Evolutionary conservation across 2,888 invertebrate species (phyloP).

Genomic region (Aquatica leii): DNA sequence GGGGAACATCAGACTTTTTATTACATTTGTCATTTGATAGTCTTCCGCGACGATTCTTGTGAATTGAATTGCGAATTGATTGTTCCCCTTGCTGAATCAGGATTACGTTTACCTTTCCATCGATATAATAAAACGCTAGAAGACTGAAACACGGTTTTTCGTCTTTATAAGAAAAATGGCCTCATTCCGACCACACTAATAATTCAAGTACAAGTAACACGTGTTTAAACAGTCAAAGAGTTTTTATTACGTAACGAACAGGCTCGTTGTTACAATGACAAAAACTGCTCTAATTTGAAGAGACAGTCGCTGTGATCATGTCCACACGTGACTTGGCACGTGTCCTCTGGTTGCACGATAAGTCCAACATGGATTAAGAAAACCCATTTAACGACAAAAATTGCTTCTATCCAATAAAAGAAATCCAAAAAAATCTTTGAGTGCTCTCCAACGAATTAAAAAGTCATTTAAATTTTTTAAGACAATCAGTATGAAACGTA

Average conservation of each 20-base stretch:
- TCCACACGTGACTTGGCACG: constrained; percentile 36
- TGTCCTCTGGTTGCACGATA: constrained; percentile 29
- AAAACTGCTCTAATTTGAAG: constrained; percentile 39
- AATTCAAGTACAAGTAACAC: constrained; percentile 37
- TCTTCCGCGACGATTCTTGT: constrained; percentile 47
- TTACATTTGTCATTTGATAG: constrained; percentile 58
- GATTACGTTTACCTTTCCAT: constrained; percentile 40
- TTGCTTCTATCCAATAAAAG: too few relatives aligned
- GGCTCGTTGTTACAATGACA: constrained; percentile 35
- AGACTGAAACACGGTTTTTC: neutral
- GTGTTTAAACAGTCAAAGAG: constrained; percentile 33
- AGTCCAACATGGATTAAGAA: constrained; percentile 17
- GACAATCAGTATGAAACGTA: constrained; percentile 14
- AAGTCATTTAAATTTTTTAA: too few relatives aligned
- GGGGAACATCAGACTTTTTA: constrained; percentile 53
- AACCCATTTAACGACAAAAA: constrained; percentile 12
- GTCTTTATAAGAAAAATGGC: constrained; percentile 8
- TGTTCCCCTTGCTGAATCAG: constrained; percentile 42
- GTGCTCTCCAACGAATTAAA: too few relatives aligned
- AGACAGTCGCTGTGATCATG: constrained; percentile 36
- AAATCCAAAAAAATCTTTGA: neutral
- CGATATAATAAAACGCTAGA: constrained; percentile 21
- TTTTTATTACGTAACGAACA: constrained; percentile 8
- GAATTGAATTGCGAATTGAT: constrained; percentile 48
- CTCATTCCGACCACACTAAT: constrained; percentile 43